Percentiles rank a stretch among this genome's conserved stretches.
phyloP scores from a whole-genome alignment of 23 tunicate genomes.

The Styela plicata region DNA sequence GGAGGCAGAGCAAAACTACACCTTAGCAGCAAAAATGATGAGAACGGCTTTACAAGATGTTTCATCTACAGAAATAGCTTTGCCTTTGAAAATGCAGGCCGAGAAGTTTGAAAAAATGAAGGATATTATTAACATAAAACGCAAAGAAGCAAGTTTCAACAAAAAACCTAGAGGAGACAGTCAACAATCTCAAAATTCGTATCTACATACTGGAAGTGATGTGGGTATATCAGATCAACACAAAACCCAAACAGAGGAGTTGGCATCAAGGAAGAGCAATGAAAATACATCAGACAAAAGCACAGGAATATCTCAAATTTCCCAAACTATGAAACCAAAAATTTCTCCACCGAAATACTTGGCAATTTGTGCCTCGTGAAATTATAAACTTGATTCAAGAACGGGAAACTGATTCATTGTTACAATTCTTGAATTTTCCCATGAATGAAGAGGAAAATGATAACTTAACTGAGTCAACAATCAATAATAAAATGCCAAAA shows the following conservation, averaged over 20 bases:
- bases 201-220: not conserved
- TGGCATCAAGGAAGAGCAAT: not conserved
- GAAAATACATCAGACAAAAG: not conserved
- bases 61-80: not conserved
- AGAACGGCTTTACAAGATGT: not conserved
- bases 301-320: not conserved
- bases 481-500: slow-evolving; percentile 1
- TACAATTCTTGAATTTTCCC: slow-evolving; percentile 16
- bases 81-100: not conserved
- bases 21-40: slow-evolving; percentile 18
- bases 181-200: not conserved
- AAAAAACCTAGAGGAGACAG: not conserved
- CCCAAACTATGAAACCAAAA: not conserved
- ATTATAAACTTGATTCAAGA: not conserved
- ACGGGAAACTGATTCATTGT: slow-evolving; percentile 5
- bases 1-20: slow-evolving; percentile 15
- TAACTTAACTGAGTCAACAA: not conserved
- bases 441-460: not conserved
- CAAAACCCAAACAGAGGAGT: not conserved
- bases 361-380: slow-evolving; percentile 12
- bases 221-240: not conserved
- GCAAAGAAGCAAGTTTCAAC: not conserved
- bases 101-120: slow-evolving; percentile 10
- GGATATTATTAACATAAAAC: not conserved
- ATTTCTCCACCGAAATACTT: not conserved